Conservation (phyloP, 1,140 invertebrate species). For the Teleogryllus occipitalis region DNA sequence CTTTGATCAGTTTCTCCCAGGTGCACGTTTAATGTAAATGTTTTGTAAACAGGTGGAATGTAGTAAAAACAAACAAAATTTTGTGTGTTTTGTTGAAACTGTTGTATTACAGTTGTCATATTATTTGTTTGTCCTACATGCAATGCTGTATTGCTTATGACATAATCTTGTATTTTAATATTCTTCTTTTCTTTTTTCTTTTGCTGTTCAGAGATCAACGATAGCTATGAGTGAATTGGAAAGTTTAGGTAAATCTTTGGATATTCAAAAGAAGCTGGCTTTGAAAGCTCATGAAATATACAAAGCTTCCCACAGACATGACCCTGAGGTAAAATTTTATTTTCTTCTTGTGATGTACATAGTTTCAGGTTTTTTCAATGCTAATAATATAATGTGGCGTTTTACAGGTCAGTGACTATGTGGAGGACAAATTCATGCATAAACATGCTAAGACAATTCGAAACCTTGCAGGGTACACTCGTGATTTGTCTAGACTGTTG, state of each 20-base stretch:
- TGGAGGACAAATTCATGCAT: constrained; percentile 66
- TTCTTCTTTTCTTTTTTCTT: not conserved
- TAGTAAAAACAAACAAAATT: too few species aligned
- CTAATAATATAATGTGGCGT: not conserved
- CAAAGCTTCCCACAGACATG: constrained; percentile 44
- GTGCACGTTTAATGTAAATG: too few species aligned
- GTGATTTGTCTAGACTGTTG: constrained; percentile 59
- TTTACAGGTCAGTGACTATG: constrained; percentile 51
- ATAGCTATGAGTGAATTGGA: constrained; percentile 47
- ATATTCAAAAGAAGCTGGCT: constrained; percentile 63
- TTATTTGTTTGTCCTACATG: not conserved
- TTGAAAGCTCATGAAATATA: constrained; percentile 57
- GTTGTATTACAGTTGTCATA: too few species aligned
- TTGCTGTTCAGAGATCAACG: not conserved
- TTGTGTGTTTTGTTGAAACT: too few species aligned
- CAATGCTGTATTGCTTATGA: not conserved
- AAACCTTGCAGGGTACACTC: constrained; percentile 57
- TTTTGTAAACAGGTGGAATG: too few species aligned
- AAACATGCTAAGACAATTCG: constrained; percentile 56
- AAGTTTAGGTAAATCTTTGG: constrained; percentile 62
- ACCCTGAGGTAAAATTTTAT: constrained; percentile 47
- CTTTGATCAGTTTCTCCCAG: too few species aligned
- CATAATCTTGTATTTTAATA: not conserved
- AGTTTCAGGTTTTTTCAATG: not conserved
- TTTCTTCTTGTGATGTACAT: not conserved